Evolutionary conservation across 2,888 invertebrate species (phyloP), one percentile per base, ranked within the genome.

Genomic region (Trichogramma dendrolimi): DNA sequence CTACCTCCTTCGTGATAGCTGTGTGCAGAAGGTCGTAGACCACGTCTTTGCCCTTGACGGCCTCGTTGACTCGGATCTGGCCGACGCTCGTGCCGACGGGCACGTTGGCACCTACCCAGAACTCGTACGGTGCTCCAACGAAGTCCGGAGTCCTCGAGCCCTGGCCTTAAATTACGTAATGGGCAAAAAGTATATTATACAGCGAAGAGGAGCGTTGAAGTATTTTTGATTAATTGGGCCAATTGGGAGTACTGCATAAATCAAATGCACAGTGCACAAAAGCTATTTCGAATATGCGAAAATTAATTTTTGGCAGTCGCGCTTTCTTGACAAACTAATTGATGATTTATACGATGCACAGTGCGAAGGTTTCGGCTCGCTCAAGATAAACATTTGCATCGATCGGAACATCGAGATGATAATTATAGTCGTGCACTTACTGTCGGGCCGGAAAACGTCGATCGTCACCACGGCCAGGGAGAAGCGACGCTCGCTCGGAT

Each of bases 21-120:
- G 27, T n/a, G 77, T 93, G 93, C 56, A 93, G 78, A 4, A 93
- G 81, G 78, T 93, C 92, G 73, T 91, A 93, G 67, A 90, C 84
- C 1, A 87, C 69, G 39, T 79, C 83, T 55, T 85, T 86, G 65
- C 84, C 85, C 55, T 84, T 85, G 70, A 87, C 84, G 4, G 86
- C 86, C 59, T 91, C 86, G 41, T 87, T 89, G 1, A 91, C 86
- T 65, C 90, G 84, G 55, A 94, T 88, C 80, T 93, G 93, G 0
- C 93, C 93, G 49, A 93, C 88, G 69, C 91, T 92, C 0, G 92
- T 91, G 6, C 93, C 93, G 65, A 93, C 83, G 0, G 88, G 88
- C 5, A 91, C 92, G 72, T 89, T 91, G n/a, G 87, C 87, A 0
- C 92, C 92, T 42, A 93, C 92, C 92, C 93, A 93, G 76, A 94